Conservation (phyloP, 2,113 vertebrate genomes). For the Eublepharis macularius region DNA sequence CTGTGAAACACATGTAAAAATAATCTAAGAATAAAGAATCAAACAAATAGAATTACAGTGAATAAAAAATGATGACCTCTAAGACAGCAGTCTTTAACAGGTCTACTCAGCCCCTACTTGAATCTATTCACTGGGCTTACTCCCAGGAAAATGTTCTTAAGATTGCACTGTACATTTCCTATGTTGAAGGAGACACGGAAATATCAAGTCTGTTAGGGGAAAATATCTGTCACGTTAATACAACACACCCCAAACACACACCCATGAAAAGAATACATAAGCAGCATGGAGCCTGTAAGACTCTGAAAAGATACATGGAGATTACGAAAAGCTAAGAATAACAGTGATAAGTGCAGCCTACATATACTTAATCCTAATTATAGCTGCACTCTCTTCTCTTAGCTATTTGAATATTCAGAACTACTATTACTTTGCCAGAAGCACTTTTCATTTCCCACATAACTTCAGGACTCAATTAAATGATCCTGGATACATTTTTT, state of each 20-base stretch:
- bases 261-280: slow-evolving; percentile 35
- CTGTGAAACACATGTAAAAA: neutral
- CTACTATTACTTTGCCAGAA: slow-evolving; percentile 61
- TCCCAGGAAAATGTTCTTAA: too few relatives aligned
- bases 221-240: slow-evolving; percentile 24
- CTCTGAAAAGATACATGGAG: slow-evolving; percentile 19
- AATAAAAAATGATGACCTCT: neutral
- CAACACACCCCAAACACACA: neutral
- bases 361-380: slow-evolving; percentile 63
- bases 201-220: neutral
- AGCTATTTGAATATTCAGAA: slow-evolving; percentile 67
- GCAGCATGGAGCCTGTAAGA: slow-evolving; percentile 12
- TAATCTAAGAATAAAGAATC: neutral
- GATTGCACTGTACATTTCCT: neutral
- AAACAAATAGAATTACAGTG: neutral
- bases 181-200: neutral
- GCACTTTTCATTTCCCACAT: slow-evolving; percentile 60
- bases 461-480: slow-evolving; percentile 70
- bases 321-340: slow-evolving; percentile 38
- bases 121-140: too few relatives aligned
- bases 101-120: too few relatives aligned
- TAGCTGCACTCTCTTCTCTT: slow-evolving; percentile 40
- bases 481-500: slow-evolving; percentile 50
- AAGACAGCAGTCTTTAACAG: too few relatives aligned
- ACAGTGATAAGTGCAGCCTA: slow-evolving; percentile 32